A percentile compares a stretch with the other conserved stretches of the same genome.
phyloP scores from a whole-genome alignment of 2,888 invertebrate genomes.

The Malacosoma neustria region DNA sequence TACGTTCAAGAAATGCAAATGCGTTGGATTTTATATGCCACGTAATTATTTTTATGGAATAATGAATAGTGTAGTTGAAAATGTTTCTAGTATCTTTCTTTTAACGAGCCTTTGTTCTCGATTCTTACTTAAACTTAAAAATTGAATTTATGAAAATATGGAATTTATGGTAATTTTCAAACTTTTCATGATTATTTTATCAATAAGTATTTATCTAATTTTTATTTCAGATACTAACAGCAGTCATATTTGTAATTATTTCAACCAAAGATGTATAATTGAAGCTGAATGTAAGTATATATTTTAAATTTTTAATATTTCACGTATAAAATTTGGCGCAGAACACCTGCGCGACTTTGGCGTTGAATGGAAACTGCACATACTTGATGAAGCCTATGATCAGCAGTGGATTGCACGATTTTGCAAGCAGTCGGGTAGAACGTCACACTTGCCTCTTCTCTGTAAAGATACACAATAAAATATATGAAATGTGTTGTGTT shows the following conservation, averaged over 20 bases:
- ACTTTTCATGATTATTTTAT: not conserved
- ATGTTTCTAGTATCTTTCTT: not conserved
- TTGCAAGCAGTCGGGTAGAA: too few species aligned
- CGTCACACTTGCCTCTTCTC: too few species aligned
- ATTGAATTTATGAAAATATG: not conserved
- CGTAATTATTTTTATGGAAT: constrained; percentile 33
- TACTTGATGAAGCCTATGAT: too few species aligned
- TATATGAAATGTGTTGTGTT: too few species aligned
- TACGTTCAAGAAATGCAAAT: constrained; percentile 23
- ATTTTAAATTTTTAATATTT: too few species aligned
- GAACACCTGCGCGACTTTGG: too few species aligned
- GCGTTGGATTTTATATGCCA: constrained; percentile 39
- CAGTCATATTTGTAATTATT: not conserved
- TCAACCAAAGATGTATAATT: not conserved
- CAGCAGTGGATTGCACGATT: too few species aligned
- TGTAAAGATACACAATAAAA: too few species aligned
- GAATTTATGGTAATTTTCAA: not conserved
- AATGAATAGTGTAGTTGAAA: too few species aligned
- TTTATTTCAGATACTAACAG: not conserved
- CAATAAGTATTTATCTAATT: not conserved
- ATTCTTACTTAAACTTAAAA: not conserved
- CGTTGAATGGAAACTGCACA: too few species aligned
- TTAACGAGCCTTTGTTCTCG: not conserved
- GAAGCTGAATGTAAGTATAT: not conserved
- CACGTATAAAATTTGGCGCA: too few species aligned